Evolutionary conservation across 1,140 invertebrate genomes (phyloP), one percentile per base, ranked within the genome.

Genomic region (Oreohelix idahoensis): DNA sequence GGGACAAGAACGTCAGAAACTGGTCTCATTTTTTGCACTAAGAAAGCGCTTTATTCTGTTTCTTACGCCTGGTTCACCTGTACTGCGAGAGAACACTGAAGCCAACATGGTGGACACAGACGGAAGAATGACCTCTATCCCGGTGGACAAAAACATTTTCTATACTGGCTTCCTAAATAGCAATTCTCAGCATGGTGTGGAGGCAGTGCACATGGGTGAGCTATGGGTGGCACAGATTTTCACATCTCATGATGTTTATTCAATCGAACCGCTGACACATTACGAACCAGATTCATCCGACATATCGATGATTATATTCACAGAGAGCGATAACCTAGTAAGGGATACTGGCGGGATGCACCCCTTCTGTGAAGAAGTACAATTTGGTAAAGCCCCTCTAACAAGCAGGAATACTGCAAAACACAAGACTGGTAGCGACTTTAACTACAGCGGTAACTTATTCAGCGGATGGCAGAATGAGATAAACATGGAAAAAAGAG

Each of bases 341-440:
- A 58, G 1, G 53, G 5, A 58, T 2, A 58, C 23, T 32, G 63
- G 0, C 8, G 20, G 10, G 5, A 32, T 32, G 29, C 63, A 66
- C 1, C 63, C 29, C 8, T 66, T 66, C 63, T 66, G 63, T 66
- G 63, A 66, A 66, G 63, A 66, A 32, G 63, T 66, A 66, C 63
- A 66, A 11, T 32, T 32, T 66, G 53, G 53, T 20, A 58, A 10
- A 58, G 23, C 17, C 10, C 1, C 10, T 58, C 53, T 15, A 58
- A 23, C 53, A 58, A 15, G 15, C 42, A 45, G 5, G 42, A 45
- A 5, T 8, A 5, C 5, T 8, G 15, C 42, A 45, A 45, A 15
- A 45, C 42, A 45, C 5, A 45, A 45, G 42, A 15, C 5, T 45
- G 42, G 42, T 58, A 4, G 20, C 10, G 23, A n/a, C n/a, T n/a